These are phyloP conservation scores for Diachasma alloeum DNA, from an alignment of 1,140 invertebrate species.

Conservation along the genomic window DNA sequence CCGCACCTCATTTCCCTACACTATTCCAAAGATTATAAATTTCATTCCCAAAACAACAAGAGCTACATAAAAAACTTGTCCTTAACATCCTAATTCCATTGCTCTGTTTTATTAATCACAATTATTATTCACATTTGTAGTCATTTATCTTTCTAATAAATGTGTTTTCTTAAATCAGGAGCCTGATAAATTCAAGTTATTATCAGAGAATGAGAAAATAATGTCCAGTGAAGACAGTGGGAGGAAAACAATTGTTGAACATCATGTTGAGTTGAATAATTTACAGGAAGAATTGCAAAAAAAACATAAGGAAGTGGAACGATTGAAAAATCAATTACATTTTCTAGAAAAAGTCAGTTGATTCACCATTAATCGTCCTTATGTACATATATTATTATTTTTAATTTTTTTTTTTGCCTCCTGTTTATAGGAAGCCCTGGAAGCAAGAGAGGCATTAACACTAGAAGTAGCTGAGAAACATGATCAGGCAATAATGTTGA, in stretches of 20 bases:
- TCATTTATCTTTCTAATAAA: background rate
- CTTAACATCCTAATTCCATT: background rate
- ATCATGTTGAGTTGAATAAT: constrained; percentile 30
- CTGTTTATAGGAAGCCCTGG: constrained; percentile 46
- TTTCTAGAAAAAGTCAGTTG: constrained; percentile 53
- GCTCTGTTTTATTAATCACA: background rate
- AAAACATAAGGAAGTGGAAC: constrained; percentile 42
- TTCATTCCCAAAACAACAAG: background rate
- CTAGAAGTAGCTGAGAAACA: constrained; percentile 65
- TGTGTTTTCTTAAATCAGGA: background rate
- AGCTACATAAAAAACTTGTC: background rate
- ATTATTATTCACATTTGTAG: background rate
- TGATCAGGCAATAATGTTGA: constrained; percentile 55
- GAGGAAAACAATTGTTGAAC: background rate
- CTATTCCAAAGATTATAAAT: background rate
- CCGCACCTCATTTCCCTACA: background rate
- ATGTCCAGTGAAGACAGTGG: background rate
- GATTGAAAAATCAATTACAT: constrained; percentile 42
- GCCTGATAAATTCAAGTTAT: background rate
- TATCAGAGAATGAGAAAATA: background rate
- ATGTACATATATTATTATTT: background rate
- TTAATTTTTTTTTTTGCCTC: background rate
- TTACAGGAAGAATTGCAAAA: constrained; percentile 43
- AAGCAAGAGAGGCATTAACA: constrained; percentile 61
- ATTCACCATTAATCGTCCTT: background rate